Evolutionary conservation across 2,797 vertebrate genomes (phyloP).

Genomic region (Odontamblyopus lacepedii): DNA sequence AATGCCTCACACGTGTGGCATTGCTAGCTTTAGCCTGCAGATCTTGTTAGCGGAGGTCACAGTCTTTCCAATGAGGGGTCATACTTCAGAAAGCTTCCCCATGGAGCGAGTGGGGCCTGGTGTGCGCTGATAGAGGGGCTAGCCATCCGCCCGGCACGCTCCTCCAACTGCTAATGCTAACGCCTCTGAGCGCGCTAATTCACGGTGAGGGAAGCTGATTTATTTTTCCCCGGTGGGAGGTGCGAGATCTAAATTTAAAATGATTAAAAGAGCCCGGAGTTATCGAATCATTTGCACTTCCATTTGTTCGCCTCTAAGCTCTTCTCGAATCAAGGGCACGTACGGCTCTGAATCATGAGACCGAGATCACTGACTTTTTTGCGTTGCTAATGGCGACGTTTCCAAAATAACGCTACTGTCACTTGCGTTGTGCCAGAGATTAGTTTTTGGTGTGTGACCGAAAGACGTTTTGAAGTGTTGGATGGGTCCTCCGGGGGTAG

Average conservation of each 20-base stretch:
- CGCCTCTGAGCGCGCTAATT: slow-evolving; percentile 66
- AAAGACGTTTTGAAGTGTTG: background rate
- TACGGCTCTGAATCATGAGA: slow-evolving; percentile 61
- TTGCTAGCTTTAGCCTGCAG: slow-evolving; percentile 45
- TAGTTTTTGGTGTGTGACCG: slow-evolving; percentile 9
- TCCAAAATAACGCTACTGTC: slow-evolving; percentile 47
- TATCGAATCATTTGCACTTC: slow-evolving; percentile 68
- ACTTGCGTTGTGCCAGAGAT: slow-evolving; percentile 15
- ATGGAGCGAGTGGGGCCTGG: slow-evolving; percentile 28
- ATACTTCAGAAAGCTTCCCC: slow-evolving; percentile 45
- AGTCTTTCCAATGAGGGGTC: slow-evolving; percentile 49
- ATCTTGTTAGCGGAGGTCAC: slow-evolving; percentile 63
- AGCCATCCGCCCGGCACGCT: slow-evolving; percentile 22
- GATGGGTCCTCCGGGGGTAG: background rate
- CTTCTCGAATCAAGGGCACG: slow-evolving; percentile 69
- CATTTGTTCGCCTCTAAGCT: slow-evolving; percentile 66
- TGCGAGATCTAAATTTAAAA: slow-evolving; percentile 74
- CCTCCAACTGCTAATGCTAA: slow-evolving; percentile 32
- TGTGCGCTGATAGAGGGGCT: slow-evolving; percentile 31
- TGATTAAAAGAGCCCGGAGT: slow-evolving; percentile 71
- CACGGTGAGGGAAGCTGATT: slow-evolving; percentile 56
- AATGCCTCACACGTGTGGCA: slow-evolving; percentile 24
- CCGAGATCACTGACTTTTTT: slow-evolving; percentile 54
- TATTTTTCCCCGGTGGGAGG: slow-evolving; percentile 66
- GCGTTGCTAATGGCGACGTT: slow-evolving; percentile 46